Percentiles rank a stretch among this genome's conserved stretches.
Evolutionary conservation across 2,113 vertebrate genomes (phyloP).

Genomic region (Ifrita kowaldi): DNA sequence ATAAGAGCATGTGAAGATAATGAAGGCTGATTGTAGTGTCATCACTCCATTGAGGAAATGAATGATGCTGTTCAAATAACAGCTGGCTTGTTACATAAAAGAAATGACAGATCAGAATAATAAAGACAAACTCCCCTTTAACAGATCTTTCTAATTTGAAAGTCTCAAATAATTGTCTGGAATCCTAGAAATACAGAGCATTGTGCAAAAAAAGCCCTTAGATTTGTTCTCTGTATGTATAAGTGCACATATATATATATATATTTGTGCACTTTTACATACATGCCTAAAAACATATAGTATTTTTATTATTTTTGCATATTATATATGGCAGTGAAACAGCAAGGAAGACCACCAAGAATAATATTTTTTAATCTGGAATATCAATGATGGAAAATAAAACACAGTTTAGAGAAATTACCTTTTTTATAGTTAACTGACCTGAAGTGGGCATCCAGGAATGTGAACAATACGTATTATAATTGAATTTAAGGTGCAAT

Average conservation of each 20-base stretch:
- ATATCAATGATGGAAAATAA: neutral
- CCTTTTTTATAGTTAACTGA: neutral
- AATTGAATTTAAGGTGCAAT: neutral
- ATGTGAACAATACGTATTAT: rapidly evolving
- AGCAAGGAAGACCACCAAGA: neutral
- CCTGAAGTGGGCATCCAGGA: neutral
- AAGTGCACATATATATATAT: neutral
- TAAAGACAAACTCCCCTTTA: slow-evolving; percentile 48
- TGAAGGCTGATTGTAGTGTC: slow-evolving; percentile 63
- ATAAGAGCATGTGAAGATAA: slow-evolving; percentile 67
- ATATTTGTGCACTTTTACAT: neutral
- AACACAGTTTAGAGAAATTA: neutral
- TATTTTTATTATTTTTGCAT: neutral
- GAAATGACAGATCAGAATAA: slow-evolving; percentile 52
- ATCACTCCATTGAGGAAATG: slow-evolving; percentile 42
- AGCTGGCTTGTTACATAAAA: slow-evolving; percentile 55
- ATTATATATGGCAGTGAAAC: neutral
- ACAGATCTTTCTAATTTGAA: slow-evolving; percentile 40
- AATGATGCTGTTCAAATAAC: slow-evolving; percentile 61
- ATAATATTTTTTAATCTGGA: neutral
- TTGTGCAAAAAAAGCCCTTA: neutral
- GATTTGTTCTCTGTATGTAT: neutral
- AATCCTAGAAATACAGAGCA: slow-evolving; percentile 37
- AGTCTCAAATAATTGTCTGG: slow-evolving; percentile 7
- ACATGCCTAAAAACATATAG: neutral